Conservation (phyloP, 2,888 invertebrate species). For the Andrena chrysosceles region DNA sequence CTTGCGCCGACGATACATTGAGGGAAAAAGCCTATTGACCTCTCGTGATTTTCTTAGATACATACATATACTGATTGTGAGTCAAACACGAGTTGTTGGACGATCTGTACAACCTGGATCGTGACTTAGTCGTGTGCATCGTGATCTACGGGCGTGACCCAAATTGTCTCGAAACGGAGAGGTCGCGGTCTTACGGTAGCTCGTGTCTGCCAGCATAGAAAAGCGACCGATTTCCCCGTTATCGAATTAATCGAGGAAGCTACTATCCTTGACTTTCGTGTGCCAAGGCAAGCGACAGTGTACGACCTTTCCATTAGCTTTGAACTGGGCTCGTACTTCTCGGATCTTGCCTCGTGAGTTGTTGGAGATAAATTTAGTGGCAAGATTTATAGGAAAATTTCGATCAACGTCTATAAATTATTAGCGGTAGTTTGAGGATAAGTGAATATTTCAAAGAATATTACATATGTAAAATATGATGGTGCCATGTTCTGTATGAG, state of each 20-base stretch:
- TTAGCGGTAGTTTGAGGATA: neutral
- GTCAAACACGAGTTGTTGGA: constrained; percentile 60
- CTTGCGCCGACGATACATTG: neutral
- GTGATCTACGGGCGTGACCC: constrained; percentile 67
- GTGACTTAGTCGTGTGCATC: constrained; percentile 70
- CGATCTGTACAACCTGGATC: constrained; percentile 71
- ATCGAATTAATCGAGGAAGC: constrained; percentile 38
- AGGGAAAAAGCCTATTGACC: constrained; percentile 23
- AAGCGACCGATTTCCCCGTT: constrained; percentile 48
- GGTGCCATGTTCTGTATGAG: too few relatives aligned
- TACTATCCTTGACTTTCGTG: constrained; percentile 38
- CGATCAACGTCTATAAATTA: constrained; percentile 5
- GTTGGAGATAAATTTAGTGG: constrained; percentile 12
- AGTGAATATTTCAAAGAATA: neutral
- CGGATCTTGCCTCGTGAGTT: neutral
- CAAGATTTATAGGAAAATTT: neutral
- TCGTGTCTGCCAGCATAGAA: constrained; percentile 23
- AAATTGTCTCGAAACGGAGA: constrained; percentile 60
- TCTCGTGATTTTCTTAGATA: constrained; percentile 39
- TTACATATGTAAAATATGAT: too few relatives aligned
- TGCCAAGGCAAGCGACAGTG: neutral
- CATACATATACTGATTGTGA: constrained; percentile 36
- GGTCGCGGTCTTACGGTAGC: constrained; percentile 53
- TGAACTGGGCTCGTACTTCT: neutral
- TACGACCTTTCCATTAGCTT: neutral